Base-by-base conservation (phyloP, 2,888 invertebrate genomes). In the Mimas tiliae region DNA sequence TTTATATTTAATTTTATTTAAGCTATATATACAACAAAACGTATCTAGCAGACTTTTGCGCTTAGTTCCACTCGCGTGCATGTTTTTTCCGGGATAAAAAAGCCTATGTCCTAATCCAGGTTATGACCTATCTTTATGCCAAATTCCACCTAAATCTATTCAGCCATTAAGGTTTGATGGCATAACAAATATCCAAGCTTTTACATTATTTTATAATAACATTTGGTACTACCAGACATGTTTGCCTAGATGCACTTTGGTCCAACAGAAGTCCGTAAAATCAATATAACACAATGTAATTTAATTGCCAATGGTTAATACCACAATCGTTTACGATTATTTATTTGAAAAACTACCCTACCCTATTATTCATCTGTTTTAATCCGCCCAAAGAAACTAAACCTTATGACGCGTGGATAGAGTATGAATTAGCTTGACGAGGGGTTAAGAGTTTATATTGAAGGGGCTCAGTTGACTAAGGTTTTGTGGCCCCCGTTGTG, bases 271-370 rank as follows among this genome's bases (percentile, higher is more conserved):
- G 14, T 19, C 58, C 50, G 51, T 65, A 76, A 74, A 79, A 78
- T 79, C 79, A 79, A 82, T 84, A 82, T 80, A 80, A 81, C 76
- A 76, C 75, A 72, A 72, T 77, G 80, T 86, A 85, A 88, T 86
- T 84, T 82, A 80, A 87, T 88, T 85, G 84, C 80, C 82, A 73
- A 85, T 82, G 76, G 77, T 81, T 86, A 85, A 87, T 85, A 84
- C 89, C 88, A 79, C 88, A 88, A 87, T 83, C 84, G 86, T 86
- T 82, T 79, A 83, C 86, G 88, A 88, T 89, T 89, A 88, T 83
- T 83, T 84, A 81, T 88, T 86, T 84, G 85, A 87, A 87, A 88
- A 89, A 88, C 85, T 86, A 88, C 87, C 89, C 86, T 84, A 81
- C 73, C 72, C 48, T 55, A 58, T 50, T 27, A 33, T 64, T 65